phyloP scores from a whole-genome alignment of 1,140 invertebrate genomes.

The Drosophila simulans region DNA sequence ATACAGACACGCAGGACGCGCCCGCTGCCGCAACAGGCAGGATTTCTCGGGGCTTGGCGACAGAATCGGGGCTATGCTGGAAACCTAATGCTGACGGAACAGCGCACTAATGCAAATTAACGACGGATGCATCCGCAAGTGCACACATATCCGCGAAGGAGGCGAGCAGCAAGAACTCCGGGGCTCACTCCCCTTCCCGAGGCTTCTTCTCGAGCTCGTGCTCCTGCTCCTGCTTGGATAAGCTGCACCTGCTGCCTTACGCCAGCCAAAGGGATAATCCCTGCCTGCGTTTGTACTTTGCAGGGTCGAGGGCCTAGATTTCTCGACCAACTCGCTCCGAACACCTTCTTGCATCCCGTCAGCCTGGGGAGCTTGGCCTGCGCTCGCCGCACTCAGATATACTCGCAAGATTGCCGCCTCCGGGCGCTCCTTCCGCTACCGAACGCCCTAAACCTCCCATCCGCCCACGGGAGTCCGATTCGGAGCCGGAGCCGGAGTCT shows the following conservation, averaged over 20 bases:
- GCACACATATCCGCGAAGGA: not conserved
- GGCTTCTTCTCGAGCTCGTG: not conserved
- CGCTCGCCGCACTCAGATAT: not conserved
- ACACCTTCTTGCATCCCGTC: slow-evolving; percentile 3
- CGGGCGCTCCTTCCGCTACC: not conserved
- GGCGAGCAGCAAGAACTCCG: too few relatives aligned
- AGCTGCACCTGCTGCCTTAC: not conserved
- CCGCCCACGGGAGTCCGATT: not conserved
- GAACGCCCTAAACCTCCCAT: too few relatives aligned
- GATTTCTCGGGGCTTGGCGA: slow-evolving; percentile 18
- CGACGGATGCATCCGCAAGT: slow-evolving; percentile 1
- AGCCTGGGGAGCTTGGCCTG: not conserved
- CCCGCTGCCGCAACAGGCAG: slow-evolving; percentile 67
- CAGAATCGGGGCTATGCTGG: not conserved
- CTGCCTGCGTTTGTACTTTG: slow-evolving; percentile 12
- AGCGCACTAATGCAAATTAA: slow-evolving; percentile 31
- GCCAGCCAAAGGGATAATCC: slow-evolving; percentile 6
- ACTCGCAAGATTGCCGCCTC: not conserved
- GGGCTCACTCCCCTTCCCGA: too few relatives aligned
- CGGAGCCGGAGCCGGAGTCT: not conserved
- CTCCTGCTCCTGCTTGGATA: not conserved
- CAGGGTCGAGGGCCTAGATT: slow-evolving; percentile 16
- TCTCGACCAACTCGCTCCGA: not conserved
- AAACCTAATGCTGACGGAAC: not conserved
- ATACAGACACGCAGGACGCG: slow-evolving; percentile 44